Conservation (phyloP, 2,888 invertebrate species). For the Conistra vaccinii region DNA sequence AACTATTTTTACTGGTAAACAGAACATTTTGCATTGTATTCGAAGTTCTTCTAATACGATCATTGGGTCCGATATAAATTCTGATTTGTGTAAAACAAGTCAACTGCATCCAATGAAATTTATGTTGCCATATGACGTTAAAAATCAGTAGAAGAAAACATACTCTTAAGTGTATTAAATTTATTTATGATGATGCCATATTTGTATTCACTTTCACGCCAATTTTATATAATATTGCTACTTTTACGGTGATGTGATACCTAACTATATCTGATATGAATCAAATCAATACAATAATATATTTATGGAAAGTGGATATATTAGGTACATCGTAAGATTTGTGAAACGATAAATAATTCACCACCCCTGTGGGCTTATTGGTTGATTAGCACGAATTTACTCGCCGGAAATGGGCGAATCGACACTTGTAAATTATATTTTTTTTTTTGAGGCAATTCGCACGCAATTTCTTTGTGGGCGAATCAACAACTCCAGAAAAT, state of each 20-base stretch:
- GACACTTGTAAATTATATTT: too few relatives aligned
- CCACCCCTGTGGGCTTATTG: background rate
- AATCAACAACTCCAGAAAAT: too few relatives aligned
- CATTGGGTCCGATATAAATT: background rate
- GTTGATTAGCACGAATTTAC: too few relatives aligned
- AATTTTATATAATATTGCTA: background rate
- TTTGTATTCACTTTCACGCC: conserved; percentile 15
- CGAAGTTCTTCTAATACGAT: background rate
- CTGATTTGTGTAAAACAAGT: background rate
- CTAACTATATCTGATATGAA: conserved; percentile 4
- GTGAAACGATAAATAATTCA: background rate
- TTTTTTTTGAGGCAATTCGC: too few relatives aligned
- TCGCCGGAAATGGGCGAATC: too few relatives aligned
- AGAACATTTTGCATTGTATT: background rate
- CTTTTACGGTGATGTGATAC: background rate
- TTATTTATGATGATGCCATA: background rate
- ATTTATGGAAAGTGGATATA: background rate
- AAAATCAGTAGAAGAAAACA: background rate
- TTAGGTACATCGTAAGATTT: background rate
- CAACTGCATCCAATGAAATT: background rate
- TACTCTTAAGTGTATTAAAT: background rate
- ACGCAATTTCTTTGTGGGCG: too few relatives aligned
- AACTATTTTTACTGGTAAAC: conserved; percentile 11
- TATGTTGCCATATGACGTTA: background rate
- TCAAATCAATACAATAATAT: background rate